Percentiles rank a stretch among this genome's conserved stretches.
Evolutionary conservation across 2,797 vertebrate species (phyloP).

Genomic region (Siniperca obscura): DNA sequence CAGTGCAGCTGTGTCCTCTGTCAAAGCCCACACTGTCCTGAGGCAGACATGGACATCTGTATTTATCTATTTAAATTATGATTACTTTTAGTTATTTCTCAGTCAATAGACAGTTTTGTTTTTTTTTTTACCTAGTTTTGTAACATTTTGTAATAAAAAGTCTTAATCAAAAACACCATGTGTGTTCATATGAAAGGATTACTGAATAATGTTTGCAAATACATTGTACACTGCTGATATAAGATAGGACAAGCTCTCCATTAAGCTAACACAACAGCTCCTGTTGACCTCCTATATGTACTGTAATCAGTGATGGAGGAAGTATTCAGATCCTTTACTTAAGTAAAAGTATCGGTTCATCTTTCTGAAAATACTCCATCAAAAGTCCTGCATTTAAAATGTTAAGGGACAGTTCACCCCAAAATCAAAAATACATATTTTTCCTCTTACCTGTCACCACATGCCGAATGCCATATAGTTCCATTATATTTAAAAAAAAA

Average conservation of each 20-base stretch:
- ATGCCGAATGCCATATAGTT: too few relatives aligned
- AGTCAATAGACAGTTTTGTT: constrained; percentile 50
- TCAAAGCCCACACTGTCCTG: constrained; percentile 37
- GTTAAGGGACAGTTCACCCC: background rate
- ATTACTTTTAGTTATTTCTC: constrained; percentile 69
- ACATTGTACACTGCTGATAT: background rate
- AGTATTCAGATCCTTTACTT: background rate
- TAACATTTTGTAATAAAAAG: constrained; percentile 79
- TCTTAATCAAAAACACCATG: constrained; percentile 51
- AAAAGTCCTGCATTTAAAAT: background rate
- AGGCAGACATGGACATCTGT: constrained; percentile 61
- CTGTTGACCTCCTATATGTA: background rate
- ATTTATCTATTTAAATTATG: constrained; percentile 86
- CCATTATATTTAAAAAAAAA: too few relatives aligned
- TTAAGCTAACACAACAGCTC: constrained; percentile 8
- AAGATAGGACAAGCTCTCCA: background rate
- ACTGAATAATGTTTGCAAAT: constrained; percentile 7
- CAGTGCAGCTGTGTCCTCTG: constrained; percentile 69
- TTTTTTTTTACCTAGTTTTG: constrained; percentile 66
- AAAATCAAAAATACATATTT: too few relatives aligned
- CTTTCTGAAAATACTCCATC: background rate
- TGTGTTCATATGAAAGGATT: background rate
- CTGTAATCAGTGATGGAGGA: background rate
- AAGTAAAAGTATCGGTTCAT: background rate
- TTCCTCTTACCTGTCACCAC: too few relatives aligned